These are phyloP conservation scores for Mobula birostris DNA, from an alignment of 2,113 vertebrate genomes.

Conservation along the genomic window DNA sequence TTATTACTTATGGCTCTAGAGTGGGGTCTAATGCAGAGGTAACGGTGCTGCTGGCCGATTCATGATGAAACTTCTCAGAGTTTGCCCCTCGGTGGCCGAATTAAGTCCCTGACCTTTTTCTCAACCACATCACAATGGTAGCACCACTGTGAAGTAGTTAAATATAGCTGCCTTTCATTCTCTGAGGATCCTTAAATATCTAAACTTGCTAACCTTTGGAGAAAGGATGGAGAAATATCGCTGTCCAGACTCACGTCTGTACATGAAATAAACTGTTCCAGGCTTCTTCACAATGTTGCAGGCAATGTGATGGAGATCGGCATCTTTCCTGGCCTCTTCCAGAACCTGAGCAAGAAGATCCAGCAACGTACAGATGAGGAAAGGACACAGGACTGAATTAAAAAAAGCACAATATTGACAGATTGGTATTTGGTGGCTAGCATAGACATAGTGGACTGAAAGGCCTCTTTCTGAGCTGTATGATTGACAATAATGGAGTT, in stretches of 20 bases:
- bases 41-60: background rate
- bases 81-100: background rate
- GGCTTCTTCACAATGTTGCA: constrained; percentile 94
- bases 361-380: background rate
- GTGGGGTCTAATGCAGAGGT: background rate
- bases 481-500: too few species aligned
- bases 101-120: too few species aligned
- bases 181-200: background rate
- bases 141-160: background rate
- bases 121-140: background rate
- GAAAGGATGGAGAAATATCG: constrained; percentile 92
- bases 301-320: constrained; percentile 80
- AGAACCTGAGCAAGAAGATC: constrained; percentile 62
- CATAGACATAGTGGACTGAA: too few species aligned
- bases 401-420: background rate
- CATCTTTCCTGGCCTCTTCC: constrained; percentile 82
- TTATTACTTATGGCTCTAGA: background rate
- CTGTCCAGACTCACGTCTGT: constrained; percentile 77
- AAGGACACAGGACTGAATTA: background rate
- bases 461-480: too few species aligned
- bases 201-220: constrained; percentile 63
- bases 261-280: constrained; percentile 85
- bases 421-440: too few species aligned
- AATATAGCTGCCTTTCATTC: background rate
- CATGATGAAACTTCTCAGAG: background rate